Evolutionary conservation across 2,797 vertebrate species (phyloP), one percentile per base, ranked within the genome.

Genomic region (Molossus alvarezi): DNA sequence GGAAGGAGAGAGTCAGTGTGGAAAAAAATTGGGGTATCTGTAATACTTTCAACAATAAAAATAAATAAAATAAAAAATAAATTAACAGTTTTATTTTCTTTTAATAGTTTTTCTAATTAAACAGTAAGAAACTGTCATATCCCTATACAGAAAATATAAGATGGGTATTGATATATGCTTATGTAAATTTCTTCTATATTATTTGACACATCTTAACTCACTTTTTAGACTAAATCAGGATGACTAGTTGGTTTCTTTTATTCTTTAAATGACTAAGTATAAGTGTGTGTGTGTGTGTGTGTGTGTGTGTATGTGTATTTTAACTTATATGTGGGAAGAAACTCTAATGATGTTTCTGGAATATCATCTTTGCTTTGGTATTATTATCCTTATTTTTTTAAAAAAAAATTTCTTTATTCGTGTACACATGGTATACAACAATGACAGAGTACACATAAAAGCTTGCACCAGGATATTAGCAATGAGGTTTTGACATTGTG

Each of bases 311-410:
- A 9, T 85, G 13, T 82, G 25, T 77, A 12, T 75, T 25, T 75
- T 71, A 62, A 65, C 20, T 80, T 96, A 76, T 9, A 77, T 77
- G 0, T 72, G 3, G 48, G 21, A 9, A 92, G 29, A 77, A 72
- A 72, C 1, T 62, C 23, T 83, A 7, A 6, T 76, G 14, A 91
- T 95, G 18, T 60, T 87, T 29, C 15, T 71, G 41, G 41, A n/a
- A 87, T 83, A 73, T 15, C 1, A 71, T 81, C 21, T 90, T 71
- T 87, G 17, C 33, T 91, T 87, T 91, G 67, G 90, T 76, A 41
- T 53, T 53, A 13, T 2, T 53, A 53, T 53, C 51, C 14, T 77
- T 79, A 62, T 45, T 41, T 69, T 33, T 33, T 33, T 33, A 33
- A 75, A 45, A 53, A 64, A 88, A 51, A 4, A 37, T 62, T 83